Base-by-base conservation (phyloP, 2,888 invertebrate genomes). In the Callyntrura guangdongensis region DNA sequence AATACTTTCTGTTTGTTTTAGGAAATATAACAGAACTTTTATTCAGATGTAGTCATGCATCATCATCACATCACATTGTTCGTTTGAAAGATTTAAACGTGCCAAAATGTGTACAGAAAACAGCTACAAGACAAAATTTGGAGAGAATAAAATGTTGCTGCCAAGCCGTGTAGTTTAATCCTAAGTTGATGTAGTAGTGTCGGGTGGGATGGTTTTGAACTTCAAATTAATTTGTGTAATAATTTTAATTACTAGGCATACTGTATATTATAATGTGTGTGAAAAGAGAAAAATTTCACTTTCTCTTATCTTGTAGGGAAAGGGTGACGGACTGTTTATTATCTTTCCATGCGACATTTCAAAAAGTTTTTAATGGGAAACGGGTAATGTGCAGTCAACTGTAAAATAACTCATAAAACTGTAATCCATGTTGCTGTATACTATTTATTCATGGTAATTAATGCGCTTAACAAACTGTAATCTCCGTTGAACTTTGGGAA, bases 371-470 rank as follows among this genome's bases (percentile, higher is more conserved):
- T 17, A 72, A 17, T 72, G 25, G 64, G 64, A 22, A 9, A 22
- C 8, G 69, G 4, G 69, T 61, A 20, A 17, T 61, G 27, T 27
- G 2, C 69, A 72, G 45, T 72, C 17, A 45, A 72, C 27, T 67
- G 12, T 11, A 17, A 8, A 8, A 36, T 6, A 36, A 36, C 36
- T 61, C 61, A 61, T 14, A 72, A 72, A 45, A 36, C 17, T 45
- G 9, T 72, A 74, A 27, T 36, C 9, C 79, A 59, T 79, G 79
- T 79, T 77, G 53, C 11, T 53, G n/a, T n/a, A n/a, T n/a, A n/a
- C n/a, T 25, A n/a, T 59, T 27, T 79, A n/a, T 56, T 53, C 59
- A 59, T 47, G 79, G 17, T 59, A 56, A 79, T 79, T 79, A 56
- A 36, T 56, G 27, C 17, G 17, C 56, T 79, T 59, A 56, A 59